Percentiles rank a stretch among this genome's conserved stretches.
Evolutionary conservation across 1,140 invertebrate species (phyloP).

Genomic region (honey bee (Apis mellifera)): Amel_HAv3.1 CM009932.2:7517001-7517500

Average conservation of each 20-base stretch:
- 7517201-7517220: conserved; percentile 4
- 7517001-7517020: too few species aligned
- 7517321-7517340: conserved; percentile 56
- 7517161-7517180: conserved; percentile 10
- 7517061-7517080: too few species aligned
- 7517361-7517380: conserved; percentile 63
- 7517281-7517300: conserved; percentile 49
- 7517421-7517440: conserved; percentile 49
- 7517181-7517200: conserved; percentile 13
- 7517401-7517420: conserved; percentile 36
- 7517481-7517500: conserved; percentile 54
- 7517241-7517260: conserved; percentile 29
- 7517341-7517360: conserved; percentile 4
- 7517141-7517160: conserved; percentile 24
- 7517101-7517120: not conserved
- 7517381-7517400: conserved; percentile 40
- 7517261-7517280: conserved; percentile 56
- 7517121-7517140: conserved; percentile 19
- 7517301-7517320: conserved; percentile 59
- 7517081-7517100: not conserved
- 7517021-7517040: too few species aligned
- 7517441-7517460: conserved; percentile 43
- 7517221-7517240: conserved; percentile 58
- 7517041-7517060: too few species aligned
- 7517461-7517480: conserved; percentile 10